Conservation (phyloP, 2,888 invertebrate species). For the Chelonus formosanus region DNA sequence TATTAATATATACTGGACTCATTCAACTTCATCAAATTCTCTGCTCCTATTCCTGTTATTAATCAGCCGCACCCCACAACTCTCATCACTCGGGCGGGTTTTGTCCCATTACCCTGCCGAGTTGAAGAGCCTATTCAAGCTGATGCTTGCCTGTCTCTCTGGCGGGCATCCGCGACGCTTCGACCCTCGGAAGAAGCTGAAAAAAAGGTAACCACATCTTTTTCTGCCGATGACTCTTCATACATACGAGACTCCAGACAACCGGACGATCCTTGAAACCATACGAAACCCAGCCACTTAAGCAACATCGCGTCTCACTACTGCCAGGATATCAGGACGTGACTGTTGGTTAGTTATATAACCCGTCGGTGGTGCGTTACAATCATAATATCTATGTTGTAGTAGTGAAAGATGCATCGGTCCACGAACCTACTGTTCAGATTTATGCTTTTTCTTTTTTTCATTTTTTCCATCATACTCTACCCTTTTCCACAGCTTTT, state of each 20-base stretch:
- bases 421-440: not conserved
- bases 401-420: slow-evolving; percentile 1
- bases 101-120: not conserved
- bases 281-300: slow-evolving; percentile 52
- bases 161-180: slow-evolving; percentile 64
- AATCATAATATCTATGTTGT: slow-evolving; percentile 17
- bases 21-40: not conserved
- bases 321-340: slow-evolving; percentile 56
- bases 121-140: slow-evolving; percentile 27
- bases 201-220: slow-evolving; percentile 56
- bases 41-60: not conserved
- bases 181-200: slow-evolving; percentile 59
- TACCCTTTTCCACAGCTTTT: not conserved
- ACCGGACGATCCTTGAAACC: slow-evolving; percentile 40
- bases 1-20: not conserved
- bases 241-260: slow-evolving; percentile 49
- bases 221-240: slow-evolving; percentile 47
- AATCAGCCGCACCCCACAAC: not conserved
- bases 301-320: slow-evolving; percentile 60
- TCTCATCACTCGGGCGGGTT: slow-evolving; percentile 1
- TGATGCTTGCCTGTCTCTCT: slow-evolving; percentile 53
- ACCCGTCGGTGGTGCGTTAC: slow-evolving; percentile 13
- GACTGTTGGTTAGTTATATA: slow-evolving; percentile 47
- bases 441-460: slow-evolving; percentile 4
- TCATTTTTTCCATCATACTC: not conserved